Percentiles rank a stretch among this genome's conserved stretches.
These are phyloP conservation scores for Tinamus guttatus DNA, from an alignment of 2,113 vertebrate genomes.

Conservation along the genomic window DNA sequence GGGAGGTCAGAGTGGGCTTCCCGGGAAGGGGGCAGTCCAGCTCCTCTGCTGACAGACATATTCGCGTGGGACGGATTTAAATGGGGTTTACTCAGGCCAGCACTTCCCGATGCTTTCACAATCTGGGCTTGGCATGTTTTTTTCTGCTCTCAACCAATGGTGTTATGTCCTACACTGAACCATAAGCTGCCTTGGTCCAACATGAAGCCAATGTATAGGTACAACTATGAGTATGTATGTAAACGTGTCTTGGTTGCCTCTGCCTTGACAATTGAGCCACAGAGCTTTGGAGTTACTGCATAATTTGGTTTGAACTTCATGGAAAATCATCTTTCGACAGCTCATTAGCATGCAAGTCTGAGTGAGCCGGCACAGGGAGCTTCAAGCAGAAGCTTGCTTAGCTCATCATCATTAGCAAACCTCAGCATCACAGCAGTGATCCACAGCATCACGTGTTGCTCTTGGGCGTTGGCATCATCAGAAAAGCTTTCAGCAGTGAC, in stretches of 20 bases:
- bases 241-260: background rate
- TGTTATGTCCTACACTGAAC: background rate
- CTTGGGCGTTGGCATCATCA: background rate
- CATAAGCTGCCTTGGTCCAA: background rate
- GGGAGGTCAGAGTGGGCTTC: conserved; percentile 15
- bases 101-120: background rate
- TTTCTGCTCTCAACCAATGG: background rate
- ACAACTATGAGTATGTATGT: background rate
- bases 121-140: background rate
- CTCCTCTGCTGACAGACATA: background rate
- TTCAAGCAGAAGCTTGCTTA: background rate
- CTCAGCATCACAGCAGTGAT: background rate
- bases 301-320: background rate
- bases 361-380: background rate
- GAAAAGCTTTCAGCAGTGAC: background rate
- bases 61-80: background rate
- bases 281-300: background rate
- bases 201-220: background rate
- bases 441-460: background rate
- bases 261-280: background rate
- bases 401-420: background rate
- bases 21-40: background rate
- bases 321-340: background rate
- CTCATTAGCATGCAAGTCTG: background rate
- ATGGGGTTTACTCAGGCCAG: conserved; percentile 6